These are phyloP conservation scores for Apodemus speciosus DNA, from an alignment of 2,113 vertebrate species.

Conservation along the genomic window DNA sequence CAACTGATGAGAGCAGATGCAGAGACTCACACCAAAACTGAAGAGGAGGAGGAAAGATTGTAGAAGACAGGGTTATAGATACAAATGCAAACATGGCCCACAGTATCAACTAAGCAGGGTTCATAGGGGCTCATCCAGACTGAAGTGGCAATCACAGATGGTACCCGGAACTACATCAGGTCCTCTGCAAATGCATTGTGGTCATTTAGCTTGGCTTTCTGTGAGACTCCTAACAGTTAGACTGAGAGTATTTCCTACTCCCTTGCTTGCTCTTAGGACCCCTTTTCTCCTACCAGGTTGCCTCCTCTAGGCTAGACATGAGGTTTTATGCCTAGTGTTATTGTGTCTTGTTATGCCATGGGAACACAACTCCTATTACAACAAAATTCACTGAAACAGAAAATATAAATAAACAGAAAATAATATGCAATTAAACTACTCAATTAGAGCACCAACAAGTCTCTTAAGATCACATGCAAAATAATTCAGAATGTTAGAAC, in stretches of 20 bases:
- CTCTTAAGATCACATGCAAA: not conserved
- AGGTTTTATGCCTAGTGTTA: not conserved
- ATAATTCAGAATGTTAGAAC: too few relatives aligned
- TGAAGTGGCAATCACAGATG: not conserved
- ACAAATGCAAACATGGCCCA: not conserved
- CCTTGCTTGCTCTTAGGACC: not conserved
- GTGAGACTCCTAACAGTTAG: not conserved
- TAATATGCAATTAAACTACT: not conserved
- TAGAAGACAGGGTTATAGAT: not conserved
- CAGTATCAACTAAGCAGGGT: not conserved
- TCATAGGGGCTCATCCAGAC: not conserved
- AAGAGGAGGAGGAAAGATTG: not conserved
- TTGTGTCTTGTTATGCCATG: not conserved
- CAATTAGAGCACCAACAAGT: not conserved
- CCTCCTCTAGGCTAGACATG: not conserved
- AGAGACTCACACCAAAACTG: not conserved
- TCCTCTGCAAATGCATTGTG: not conserved
- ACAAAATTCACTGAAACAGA: not conserved
- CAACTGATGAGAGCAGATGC: not conserved
- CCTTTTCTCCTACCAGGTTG: not conserved
- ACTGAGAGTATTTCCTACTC: not conserved
- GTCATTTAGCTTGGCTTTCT: not conserved
- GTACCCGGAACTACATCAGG: not conserved
- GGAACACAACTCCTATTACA: not conserved
- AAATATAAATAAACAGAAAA: not conserved